Conservation (phyloP, 1,140 invertebrate species). For the Araneus ventricosus region DNA sequence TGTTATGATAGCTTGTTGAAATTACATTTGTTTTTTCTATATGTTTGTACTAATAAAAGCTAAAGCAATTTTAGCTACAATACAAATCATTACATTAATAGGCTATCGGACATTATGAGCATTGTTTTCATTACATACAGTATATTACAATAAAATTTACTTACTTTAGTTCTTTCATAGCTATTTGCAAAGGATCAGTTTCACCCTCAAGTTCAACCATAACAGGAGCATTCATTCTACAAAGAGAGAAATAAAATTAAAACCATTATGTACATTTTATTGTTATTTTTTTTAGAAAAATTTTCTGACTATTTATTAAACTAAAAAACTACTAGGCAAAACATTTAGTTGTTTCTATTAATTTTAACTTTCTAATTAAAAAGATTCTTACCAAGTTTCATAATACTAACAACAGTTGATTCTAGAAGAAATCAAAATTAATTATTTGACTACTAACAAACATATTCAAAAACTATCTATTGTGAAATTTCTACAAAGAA, state of each 20-base stretch:
- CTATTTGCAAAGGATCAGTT: constrained; percentile 98
- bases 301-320: neutral
- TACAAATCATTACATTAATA: too few relatives aligned
- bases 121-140: too few relatives aligned
- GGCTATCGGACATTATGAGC: too few relatives aligned
- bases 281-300: neutral
- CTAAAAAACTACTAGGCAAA: neutral
- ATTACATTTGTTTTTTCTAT: too few relatives aligned
- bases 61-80: too few relatives aligned
- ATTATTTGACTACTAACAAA: too few relatives aligned
- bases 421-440: too few relatives aligned
- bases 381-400: neutral
- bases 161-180: constrained; percentile 99
- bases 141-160: constrained; percentile 14
- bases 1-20: too few relatives aligned
- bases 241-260: neutral
- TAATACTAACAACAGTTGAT: neutral
- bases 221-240: constrained; percentile 97
- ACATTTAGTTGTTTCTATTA: neutral
- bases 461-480: too few relatives aligned
- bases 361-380: neutral
- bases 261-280: neutral
- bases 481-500: too few relatives aligned
- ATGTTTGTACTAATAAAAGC: too few relatives aligned
- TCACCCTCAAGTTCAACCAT: constrained; percentile 99